Conservation (phyloP, 2,888 invertebrate genomes). For the Cyclophora punctaria region DNA sequence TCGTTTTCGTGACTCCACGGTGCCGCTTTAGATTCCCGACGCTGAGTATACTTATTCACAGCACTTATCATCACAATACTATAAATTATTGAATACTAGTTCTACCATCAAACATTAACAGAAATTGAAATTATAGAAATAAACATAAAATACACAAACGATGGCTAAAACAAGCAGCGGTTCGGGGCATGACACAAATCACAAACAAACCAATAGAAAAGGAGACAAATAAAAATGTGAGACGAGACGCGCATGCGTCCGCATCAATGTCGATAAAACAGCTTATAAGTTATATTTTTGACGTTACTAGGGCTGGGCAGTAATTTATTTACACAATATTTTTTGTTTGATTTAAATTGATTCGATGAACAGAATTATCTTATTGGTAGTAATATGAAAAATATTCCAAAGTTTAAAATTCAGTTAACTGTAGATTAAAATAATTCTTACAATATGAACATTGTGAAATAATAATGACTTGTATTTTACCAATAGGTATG, state of each 20-base stretch:
- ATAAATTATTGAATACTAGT: slow-evolving; percentile 49
- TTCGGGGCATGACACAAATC: slow-evolving; percentile 65
- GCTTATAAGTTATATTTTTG: slow-evolving; percentile 23
- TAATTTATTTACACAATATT: background rate
- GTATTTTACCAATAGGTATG: background rate
- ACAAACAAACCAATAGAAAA: slow-evolving; percentile 71
- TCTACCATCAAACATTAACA: slow-evolving; percentile 57
- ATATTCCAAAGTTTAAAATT: background rate
- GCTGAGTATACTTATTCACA: slow-evolving; percentile 71
- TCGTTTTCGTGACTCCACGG: slow-evolving; percentile 77
- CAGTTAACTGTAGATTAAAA: background rate
- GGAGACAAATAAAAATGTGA: slow-evolving; percentile 48
- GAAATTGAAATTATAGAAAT: slow-evolving; percentile 41
- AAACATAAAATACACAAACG: slow-evolving; percentile 65
- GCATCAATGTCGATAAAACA: slow-evolving; percentile 52
- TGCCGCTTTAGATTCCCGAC: slow-evolving; percentile 74
- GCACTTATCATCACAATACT: slow-evolving; percentile 74
- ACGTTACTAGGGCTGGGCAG: slow-evolving; percentile 30
- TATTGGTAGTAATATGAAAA: too few relatives aligned
- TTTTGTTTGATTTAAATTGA: too few relatives aligned
- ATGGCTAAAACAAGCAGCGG: slow-evolving; percentile 54
- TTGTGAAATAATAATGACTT: background rate
- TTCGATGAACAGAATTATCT: too few relatives aligned
- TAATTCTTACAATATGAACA: background rate
- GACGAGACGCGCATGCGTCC: slow-evolving; percentile 64